Conservation (phyloP, 1,140 invertebrate genomes). For the Euschistus heros region DNA sequence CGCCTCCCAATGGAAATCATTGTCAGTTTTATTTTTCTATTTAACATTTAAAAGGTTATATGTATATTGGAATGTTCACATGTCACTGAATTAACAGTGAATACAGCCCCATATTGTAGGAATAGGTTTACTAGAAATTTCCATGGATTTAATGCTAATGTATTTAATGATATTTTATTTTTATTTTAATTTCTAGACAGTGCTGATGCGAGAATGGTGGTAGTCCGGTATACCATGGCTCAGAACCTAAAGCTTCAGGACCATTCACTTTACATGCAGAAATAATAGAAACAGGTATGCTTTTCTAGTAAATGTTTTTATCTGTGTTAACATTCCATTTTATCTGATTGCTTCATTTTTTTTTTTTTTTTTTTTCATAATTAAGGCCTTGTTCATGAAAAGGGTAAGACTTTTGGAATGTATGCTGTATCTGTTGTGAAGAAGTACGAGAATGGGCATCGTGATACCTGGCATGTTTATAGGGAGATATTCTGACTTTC, state of each 20-base stretch:
- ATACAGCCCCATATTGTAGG: too few relatives aligned
- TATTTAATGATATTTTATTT: too few relatives aligned
- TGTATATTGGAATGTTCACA: too few relatives aligned
- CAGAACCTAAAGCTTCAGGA: conserved; percentile 20
- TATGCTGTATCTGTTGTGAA: conserved; percentile 76
- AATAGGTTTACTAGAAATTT: too few relatives aligned
- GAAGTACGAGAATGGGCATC: conserved; percentile 47
- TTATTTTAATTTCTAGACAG: background rate
- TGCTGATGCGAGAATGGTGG: conserved; percentile 8
- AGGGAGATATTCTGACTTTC: conserved; percentile 83
- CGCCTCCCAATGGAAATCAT: too few relatives aligned
- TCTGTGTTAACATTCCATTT: background rate
- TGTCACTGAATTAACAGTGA: too few relatives aligned
- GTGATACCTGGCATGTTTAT: conserved; percentile 70
- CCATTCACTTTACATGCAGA: conserved; percentile 45
- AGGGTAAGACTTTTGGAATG: conserved; percentile 74
- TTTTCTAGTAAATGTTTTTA: background rate
- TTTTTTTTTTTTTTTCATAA: background rate
- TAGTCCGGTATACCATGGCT: conserved; percentile 6
- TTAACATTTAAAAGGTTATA: too few relatives aligned
- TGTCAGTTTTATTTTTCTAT: too few relatives aligned
- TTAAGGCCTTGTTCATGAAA: conserved; percentile 58
- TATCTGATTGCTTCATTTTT: background rate
- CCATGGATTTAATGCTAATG: too few relatives aligned
- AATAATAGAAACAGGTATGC: conserved; percentile 58